These are phyloP conservation scores for Scatophagus argus DNA, from an alignment of 2,113 vertebrate genomes.

Conservation along the genomic window DNA sequence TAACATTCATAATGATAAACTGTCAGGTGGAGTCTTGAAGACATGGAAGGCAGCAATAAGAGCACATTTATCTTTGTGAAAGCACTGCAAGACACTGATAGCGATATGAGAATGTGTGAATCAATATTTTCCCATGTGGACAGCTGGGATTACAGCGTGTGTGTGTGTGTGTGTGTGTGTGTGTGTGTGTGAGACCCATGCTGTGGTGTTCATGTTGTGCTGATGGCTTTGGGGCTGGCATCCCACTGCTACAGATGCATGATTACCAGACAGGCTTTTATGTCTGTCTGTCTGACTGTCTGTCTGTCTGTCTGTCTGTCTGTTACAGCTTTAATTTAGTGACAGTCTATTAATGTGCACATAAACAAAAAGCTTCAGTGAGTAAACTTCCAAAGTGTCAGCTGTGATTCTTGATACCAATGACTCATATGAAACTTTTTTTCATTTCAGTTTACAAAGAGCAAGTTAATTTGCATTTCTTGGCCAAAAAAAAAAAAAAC, in stretches of 20 bases:
- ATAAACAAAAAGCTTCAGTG: no score
- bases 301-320: constrained; percentile 19
- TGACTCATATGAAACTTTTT: constrained; percentile 58
- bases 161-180: background rate
- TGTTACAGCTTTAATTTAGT: no score
- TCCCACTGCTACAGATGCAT: constrained; percentile 2
- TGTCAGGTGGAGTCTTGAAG: background rate
- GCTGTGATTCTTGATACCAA: constrained; percentile 37
- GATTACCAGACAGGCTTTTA: background rate
- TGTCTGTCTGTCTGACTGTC: constrained; percentile 21
- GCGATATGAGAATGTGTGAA: constrained; percentile 58
- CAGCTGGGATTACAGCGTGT: constrained; percentile 51
- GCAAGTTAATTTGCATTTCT: constrained; percentile 2
- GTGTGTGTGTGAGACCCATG: constrained; percentile 13
- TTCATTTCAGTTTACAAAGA: constrained; percentile 32
- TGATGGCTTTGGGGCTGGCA: constrained; percentile 20
- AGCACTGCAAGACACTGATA: constrained; percentile 28
- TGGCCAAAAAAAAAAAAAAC: constrained; percentile 17
- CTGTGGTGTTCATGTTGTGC: constrained; percentile 29
- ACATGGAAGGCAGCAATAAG: background rate
- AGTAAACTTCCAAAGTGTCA: constrained; percentile 30
- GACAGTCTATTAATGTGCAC: background rate
- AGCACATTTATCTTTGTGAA: constrained; percentile 9
- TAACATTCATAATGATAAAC: background rate
- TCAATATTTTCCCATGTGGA: constrained; percentile 66